Conservation (phyloP, 2,797 vertebrate genomes). For the Smutsia temminckii region DNA sequence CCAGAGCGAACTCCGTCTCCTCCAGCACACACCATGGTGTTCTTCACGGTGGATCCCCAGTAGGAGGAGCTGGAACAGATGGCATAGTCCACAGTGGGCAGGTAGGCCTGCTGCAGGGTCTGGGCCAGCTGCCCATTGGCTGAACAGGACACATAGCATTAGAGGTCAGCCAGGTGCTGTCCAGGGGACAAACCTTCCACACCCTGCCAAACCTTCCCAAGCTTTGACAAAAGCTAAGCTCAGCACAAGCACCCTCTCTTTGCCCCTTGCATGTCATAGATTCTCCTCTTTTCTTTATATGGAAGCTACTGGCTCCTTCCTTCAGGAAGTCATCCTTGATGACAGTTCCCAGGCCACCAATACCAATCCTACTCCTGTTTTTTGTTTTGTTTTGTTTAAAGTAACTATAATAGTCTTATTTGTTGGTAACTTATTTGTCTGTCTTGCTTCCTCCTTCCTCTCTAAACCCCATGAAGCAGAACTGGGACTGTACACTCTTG, state of each 20-base stretch:
- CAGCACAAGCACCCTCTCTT: neutral
- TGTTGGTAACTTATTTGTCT: neutral
- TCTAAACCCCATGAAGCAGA: neutral
- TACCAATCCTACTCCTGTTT: neutral
- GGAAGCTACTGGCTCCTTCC: neutral
- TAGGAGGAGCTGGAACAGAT: slow-evolving; percentile 88
- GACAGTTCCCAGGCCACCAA: neutral
- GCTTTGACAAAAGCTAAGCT: neutral
- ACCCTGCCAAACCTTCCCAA: neutral
- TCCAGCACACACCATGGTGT: slow-evolving; percentile 92
- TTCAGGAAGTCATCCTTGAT: neutral
- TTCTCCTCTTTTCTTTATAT: neutral
- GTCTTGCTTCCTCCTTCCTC: neutral
- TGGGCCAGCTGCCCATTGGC: slow-evolving; percentile 88
- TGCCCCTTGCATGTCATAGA: neutral
- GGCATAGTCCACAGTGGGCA: slow-evolving; percentile 87
- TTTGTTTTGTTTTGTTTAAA: neutral
- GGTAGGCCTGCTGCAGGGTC: slow-evolving; percentile 90
- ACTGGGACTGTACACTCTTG: neutral
- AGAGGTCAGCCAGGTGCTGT: neutral
- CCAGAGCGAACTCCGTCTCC: slow-evolving; percentile 87
- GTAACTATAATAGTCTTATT: neutral
- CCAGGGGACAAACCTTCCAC: neutral
- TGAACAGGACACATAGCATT: slow-evolving; percentile 67
- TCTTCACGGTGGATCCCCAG: slow-evolving; percentile 92